Base-by-base conservation (phyloP, 2,888 invertebrate genomes). In the Hyppa rectilinea region DNA sequence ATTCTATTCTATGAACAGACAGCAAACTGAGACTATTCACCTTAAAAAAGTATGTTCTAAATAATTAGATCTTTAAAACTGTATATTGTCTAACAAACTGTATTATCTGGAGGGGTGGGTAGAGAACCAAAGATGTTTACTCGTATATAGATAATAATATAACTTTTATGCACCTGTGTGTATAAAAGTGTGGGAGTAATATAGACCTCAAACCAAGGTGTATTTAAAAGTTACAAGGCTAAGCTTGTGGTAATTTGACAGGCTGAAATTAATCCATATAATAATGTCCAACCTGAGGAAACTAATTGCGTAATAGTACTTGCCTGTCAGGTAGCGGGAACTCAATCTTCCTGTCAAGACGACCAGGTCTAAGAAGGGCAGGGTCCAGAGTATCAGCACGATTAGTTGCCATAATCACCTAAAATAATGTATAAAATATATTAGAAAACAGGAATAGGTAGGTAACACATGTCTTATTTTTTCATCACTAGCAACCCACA, bases 341-440 rank as follows among this genome's bases (percentile, higher is more conserved):
- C 93, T 99, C 99, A 84, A 99, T 99, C 95, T 99, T 99, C 84
- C 99, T 97, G 95, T 99, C 99, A 71, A 99, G 97, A 91, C 99
- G 98, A 23, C 99, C 99, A 6, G 99, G 99, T 88, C 99, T 97
- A 34, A 99, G 96, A 23, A 99, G 95, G 43, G 99, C 99, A n/a
- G 99, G 99, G 96, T 99, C 99, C 71, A 99, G 95, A 2, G 99
- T 99, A 91, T 99, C 99, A 6, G 99, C 99, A 88, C 99, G 97
- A 94, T 99, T 99, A 10, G 99, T 99, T 0, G 99, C 99, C 99
- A 99, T 99, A 74, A 99, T 99, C 0, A 97, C 96, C 96, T 96
- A 43, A 17, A 43, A 55, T 4, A 36, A 53, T 40, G 75, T n/a
- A 56, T 62, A 36, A 34, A 17, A 55, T 29, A 23, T 12, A 47